Percentiles rank a stretch among this genome's conserved stretches.
These are phyloP conservation scores for Ectemnius continuus DNA, from an alignment of 2,888 invertebrate species.

Conservation along the genomic window DNA sequence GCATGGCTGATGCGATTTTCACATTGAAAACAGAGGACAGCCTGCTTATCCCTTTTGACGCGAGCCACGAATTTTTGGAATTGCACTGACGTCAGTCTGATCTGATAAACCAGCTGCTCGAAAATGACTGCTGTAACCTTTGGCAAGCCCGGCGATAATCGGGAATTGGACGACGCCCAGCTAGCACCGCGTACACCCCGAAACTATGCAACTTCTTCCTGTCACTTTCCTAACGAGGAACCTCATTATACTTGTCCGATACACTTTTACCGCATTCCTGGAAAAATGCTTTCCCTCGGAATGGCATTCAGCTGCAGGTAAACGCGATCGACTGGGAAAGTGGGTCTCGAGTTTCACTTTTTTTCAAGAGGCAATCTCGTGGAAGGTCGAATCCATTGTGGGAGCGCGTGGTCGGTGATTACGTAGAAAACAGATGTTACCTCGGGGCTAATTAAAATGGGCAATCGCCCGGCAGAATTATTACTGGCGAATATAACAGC, in stretches of 20 bases:
- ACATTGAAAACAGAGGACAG: neutral
- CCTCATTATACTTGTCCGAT: no score
- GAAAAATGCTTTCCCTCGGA: neutral
- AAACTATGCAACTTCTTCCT: no score
- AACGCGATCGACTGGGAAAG: neutral
- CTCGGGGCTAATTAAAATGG: neutral
- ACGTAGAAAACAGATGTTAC: neutral
- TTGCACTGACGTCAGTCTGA: neutral
- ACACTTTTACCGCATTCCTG: neutral
- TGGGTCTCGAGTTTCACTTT: slow-evolving; percentile 3
- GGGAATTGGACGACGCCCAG: no score
- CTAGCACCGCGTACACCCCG: no score
- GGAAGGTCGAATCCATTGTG: slow-evolving; percentile 2
- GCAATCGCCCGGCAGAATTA: neutral
- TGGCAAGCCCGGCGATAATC: neutral
- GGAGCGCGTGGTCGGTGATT: neutral
- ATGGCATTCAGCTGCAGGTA: neutral
- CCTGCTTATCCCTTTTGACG: neutral
- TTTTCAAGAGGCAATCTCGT: neutral
- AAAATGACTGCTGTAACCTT: neutral
- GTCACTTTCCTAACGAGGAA: no score
- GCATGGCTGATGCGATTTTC: neutral
- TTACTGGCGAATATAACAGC: no score
- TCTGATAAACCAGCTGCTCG: neutral
- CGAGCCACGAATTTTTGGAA: neutral